A percentile compares a stretch with the other conserved stretches of the same genome.
Conservation (phyloP, 1,140 invertebrate genomes). For the Zaprionus kolodkinae region DNA sequence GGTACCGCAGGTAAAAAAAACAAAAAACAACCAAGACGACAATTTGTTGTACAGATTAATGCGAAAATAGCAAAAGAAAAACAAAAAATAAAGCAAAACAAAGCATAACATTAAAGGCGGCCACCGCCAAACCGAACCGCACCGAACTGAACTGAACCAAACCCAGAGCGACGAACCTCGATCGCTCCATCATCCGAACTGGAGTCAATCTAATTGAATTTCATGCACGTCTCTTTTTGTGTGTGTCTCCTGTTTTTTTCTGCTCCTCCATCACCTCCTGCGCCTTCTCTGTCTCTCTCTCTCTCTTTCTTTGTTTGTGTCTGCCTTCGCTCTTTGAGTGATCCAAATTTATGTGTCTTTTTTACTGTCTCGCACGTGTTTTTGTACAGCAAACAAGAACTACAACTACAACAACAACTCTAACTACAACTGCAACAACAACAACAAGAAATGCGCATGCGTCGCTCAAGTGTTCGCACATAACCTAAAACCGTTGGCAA, state of each 20-base stretch:
- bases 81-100: constrained; percentile 16
- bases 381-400: constrained; percentile 59
- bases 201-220: constrained; percentile 78
- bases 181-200: constrained; percentile 77
- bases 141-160: constrained; percentile 36
- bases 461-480: constrained; percentile 17
- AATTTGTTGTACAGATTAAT: constrained; percentile 75
- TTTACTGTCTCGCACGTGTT: constrained; percentile 64
- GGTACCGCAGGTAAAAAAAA: constrained; percentile 95
- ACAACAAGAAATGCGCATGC: constrained; percentile 42
- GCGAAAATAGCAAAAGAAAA: constrained; percentile 44
- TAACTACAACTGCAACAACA: constrained; percentile 4
- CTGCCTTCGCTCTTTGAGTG: constrained; percentile 42
- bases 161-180: constrained; percentile 58
- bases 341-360: constrained; percentile 49
- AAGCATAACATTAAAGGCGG: constrained; percentile 77
- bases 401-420: constrained; percentile 19
- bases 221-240: constrained; percentile 76
- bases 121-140: constrained; percentile 53
- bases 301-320: constrained; percentile 11
- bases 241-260: constrained; percentile 56
- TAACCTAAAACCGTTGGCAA: not conserved
- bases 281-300: constrained; percentile 22
- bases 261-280: constrained; percentile 25
- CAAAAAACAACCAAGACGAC: constrained; percentile 34